These are phyloP conservation scores for Scaptodrosophila latifasciaeformis DNA, from an alignment of 2,888 invertebrate genomes.

Conservation along the genomic window DNA sequence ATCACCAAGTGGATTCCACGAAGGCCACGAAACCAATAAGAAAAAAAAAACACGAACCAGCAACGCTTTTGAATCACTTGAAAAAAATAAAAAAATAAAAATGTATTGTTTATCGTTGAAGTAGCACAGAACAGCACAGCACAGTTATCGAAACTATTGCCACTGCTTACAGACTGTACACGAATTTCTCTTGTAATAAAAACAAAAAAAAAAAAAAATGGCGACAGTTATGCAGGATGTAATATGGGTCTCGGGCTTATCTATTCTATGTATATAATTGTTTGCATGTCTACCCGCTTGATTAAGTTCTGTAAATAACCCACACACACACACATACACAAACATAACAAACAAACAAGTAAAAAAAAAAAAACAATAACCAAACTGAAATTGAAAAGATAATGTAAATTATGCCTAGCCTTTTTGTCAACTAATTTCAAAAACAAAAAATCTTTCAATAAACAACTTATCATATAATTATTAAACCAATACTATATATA, in stretches of 20 bases:
- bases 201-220: neutral
- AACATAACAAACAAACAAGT: too few species aligned
- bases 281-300: too few species aligned
- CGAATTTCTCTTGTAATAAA: slow-evolving; percentile 15
- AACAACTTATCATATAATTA: too few species aligned
- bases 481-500: slow-evolving; percentile 18
- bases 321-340: slow-evolving; percentile 16
- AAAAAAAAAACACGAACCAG: slow-evolving; percentile 16
- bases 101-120: too few species aligned
- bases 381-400: too few species aligned
- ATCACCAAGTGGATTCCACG: slow-evolving; percentile 9
- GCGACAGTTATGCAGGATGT: slow-evolving; percentile 8
- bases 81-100: too few species aligned
- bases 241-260: slow-evolving; percentile 27
- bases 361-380: too few species aligned
- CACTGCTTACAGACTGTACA: too few species aligned
- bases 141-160: slow-evolving; percentile 19
- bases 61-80: too few species aligned
- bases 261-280: too few species aligned
- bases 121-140: slow-evolving; percentile 14
- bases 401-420: too few species aligned
- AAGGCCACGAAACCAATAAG: slow-evolving; percentile 22
- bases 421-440: too few species aligned
- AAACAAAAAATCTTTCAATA: slow-evolving; percentile 23
- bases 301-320: slow-evolving; percentile 44